Conservation (phyloP, 1,140 invertebrate genomes). For the Neodiprion pinetum region DNA sequence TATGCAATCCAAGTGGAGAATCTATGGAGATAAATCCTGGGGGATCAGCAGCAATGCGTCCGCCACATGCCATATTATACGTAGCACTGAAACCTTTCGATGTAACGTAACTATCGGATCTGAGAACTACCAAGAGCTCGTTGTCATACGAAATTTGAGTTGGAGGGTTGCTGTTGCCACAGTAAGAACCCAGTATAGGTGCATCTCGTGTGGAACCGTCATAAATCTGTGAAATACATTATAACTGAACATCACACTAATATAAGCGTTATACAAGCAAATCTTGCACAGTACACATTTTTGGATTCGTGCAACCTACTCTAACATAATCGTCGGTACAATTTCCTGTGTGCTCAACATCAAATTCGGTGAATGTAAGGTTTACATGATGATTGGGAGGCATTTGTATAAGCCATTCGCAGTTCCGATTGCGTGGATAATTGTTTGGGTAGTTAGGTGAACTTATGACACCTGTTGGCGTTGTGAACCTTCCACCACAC, state of each 20-base stretch:
- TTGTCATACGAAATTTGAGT: conserved; percentile 68
- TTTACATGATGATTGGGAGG: conserved; percentile 70
- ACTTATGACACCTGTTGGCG: conserved; percentile 63
- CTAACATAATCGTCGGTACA: conserved; percentile 69
- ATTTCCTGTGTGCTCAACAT: conserved; percentile 63
- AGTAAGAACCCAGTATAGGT: conserved; percentile 60
- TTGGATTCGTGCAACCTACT: conserved; percentile 38
- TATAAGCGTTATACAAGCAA: not conserved
- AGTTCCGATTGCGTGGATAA: conserved; percentile 74
- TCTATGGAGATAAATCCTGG: conserved; percentile 63
- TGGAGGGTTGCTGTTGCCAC: conserved; percentile 61
- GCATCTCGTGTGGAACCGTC: conserved; percentile 64
- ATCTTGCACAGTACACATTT: not conserved
- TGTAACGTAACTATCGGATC: conserved; percentile 63
- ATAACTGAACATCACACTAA: not conserved
- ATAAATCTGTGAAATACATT: conserved; percentile 64
- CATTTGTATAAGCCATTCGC: conserved; percentile 77
- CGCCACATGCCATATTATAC: conserved; percentile 75
- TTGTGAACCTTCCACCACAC: conserved; percentile 62
- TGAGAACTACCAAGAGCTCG: conserved; percentile 70
- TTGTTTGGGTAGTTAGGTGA: conserved; percentile 79
- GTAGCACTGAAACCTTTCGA: conserved; percentile 79
- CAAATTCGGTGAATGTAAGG: conserved; percentile 68
- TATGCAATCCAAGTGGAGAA: conserved; percentile 30
- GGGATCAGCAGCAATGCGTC: conserved; percentile 65